Evolutionary conservation across 2,888 invertebrate species (phyloP), one percentile per base, ranked within the genome.

Genomic region (Perizoma flavofasciatum): DNA sequence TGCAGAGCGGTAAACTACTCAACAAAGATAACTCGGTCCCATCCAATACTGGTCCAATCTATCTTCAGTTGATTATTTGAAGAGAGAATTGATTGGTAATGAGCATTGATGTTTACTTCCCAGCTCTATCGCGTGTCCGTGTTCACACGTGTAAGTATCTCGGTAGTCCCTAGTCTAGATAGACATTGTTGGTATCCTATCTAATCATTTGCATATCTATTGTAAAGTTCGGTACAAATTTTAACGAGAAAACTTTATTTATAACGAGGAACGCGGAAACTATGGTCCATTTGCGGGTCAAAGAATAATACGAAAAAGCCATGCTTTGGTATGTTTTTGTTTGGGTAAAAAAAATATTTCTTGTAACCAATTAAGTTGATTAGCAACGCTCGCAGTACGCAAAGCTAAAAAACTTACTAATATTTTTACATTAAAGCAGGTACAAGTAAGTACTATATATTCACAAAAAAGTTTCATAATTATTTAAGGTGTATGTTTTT

Each of bases 71-170:
- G 55, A 49, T 52, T 61, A 45, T 61, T 61, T 55, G 56, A 61
- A 51, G 59, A 55, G 58, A 55, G 9, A 52, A 48, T 53, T 61
- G 64, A 61, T 64, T 55, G 64, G 11, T 55, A 63, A 55, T 57
- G 53, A 59, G 45, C 43, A 40, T 50, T 51, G 53, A 54, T 47
- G 51, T 57, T 57, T 51, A 37, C 22, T 7, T 40, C 32, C 22
- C 22, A 10, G 46, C 37, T 41, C 5, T 47, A 41, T n/a, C 46
- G 33, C 45, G 33, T 37, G 47, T 57, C 9, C 22, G 37, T 43
- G 41, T 35, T 41, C 50, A 57, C 50, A 45, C 32, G 45, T 45
- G 43, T 10, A 10, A 43, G 22, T 22, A 22, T 2, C 1, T 22
- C 22, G 22, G 22, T 22, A 22, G 22, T 22, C 22, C 22, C 22